These are phyloP conservation scores for Antitype chi DNA, from an alignment of 2,888 invertebrate genomes.

Conservation along the genomic window DNA sequence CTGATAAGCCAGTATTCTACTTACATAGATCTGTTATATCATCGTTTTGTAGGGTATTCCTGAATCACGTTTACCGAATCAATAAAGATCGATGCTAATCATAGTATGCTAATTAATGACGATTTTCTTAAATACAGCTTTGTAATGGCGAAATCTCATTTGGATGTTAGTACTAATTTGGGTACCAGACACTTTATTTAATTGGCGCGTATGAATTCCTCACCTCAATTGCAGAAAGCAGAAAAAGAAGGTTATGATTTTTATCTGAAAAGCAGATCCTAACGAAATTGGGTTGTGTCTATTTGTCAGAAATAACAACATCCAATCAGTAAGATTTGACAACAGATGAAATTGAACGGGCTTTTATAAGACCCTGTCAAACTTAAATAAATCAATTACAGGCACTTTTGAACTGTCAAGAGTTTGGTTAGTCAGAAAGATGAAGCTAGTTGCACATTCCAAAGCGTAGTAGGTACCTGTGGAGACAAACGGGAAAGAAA, in stretches of 20 bases:
- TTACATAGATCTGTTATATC: slow-evolving; percentile 1
- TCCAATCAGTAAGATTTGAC: neutral
- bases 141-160: slow-evolving; percentile 19
- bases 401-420: neutral
- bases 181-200: slow-evolving; percentile 15
- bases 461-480: neutral
- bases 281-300: neutral
- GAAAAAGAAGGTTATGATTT: neutral
- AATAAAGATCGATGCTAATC: slow-evolving; percentile 30
- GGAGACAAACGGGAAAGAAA: neutral
- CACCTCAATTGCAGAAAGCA: neutral
- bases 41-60: slow-evolving; percentile 8
- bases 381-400: neutral
- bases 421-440: neutral
- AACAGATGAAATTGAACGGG: neutral
- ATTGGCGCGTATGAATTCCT: neutral
- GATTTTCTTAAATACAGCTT: slow-evolving; percentile 14
- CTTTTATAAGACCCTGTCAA: neutral
- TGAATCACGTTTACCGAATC: slow-evolving; percentile 27
- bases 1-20: neutral
- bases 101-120: slow-evolving; percentile 21
- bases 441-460: neutral
- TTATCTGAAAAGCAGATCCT: neutral
- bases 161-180: slow-evolving; percentile 25
- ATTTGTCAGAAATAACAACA: neutral